phyloP scores from a whole-genome alignment of 1,140 invertebrate species.

The Berghia stephanieae region DNA sequence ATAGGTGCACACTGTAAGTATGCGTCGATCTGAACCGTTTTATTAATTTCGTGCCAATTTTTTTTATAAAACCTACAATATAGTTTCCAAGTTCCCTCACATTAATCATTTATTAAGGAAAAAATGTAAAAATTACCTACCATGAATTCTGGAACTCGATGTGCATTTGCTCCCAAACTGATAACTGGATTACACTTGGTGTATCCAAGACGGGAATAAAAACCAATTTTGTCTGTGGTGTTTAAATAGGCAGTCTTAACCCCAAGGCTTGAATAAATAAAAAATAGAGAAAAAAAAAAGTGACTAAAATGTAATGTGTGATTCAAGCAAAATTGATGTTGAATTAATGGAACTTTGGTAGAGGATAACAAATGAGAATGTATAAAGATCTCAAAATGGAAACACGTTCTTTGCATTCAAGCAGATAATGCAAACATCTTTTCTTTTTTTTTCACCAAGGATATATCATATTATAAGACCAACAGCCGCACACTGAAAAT shows the following conservation, averaged over 20 bases:
- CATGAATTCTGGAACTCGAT: conserved; percentile 47
- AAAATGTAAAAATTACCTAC: conserved; percentile 30
- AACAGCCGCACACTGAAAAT: too few relatives aligned
- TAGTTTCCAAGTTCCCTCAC: background rate
- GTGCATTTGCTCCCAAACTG: conserved; percentile 46
- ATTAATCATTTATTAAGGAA: background rate
- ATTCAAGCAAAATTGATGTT: background rate
- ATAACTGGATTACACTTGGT: conserved; percentile 50
- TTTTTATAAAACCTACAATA: background rate
- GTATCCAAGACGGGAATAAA: conserved; percentile 60
- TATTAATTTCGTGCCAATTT: too few relatives aligned
- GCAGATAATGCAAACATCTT: too few relatives aligned
- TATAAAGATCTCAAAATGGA: too few relatives aligned
- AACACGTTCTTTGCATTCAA: too few relatives aligned
- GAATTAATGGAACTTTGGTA: background rate
- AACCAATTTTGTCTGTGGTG: conserved; percentile 61
- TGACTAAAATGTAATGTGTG: background rate
- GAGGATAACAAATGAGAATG: too few relatives aligned
- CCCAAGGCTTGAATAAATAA: conserved; percentile 46
- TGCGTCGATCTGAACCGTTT: background rate
- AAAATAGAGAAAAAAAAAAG: background rate
- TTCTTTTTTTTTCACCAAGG: too few relatives aligned
- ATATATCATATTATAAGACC: too few relatives aligned
- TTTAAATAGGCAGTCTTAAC: conserved; percentile 54
- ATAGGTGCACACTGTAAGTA: background rate